Evolutionary conservation across 2,113 vertebrate species (phyloP).

Genomic region (Saguinus midas): DNA sequence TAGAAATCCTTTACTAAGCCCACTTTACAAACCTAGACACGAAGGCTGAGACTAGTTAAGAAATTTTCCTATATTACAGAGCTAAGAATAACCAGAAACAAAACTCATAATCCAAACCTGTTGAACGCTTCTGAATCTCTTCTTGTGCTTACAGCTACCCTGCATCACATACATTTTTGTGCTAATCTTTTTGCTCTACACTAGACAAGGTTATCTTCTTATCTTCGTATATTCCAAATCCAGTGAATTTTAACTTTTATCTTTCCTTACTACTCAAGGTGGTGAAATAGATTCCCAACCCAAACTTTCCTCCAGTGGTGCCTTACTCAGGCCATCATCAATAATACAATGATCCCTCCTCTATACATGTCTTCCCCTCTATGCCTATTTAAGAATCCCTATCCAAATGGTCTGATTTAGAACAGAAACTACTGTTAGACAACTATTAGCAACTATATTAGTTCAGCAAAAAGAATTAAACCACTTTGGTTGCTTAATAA

Average conservation of each 20-base stretch:
- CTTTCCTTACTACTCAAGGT: not conserved
- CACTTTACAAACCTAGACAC: not conserved
- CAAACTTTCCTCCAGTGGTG: not conserved
- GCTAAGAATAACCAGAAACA: not conserved
- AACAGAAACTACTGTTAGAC: conserved; percentile 13
- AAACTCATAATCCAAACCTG: not conserved
- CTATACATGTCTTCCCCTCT: not conserved
- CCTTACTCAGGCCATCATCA: not conserved
- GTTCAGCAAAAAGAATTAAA: conserved; percentile 28
- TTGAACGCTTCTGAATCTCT: not conserved
- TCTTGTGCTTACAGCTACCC: not conserved
- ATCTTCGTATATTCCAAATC: not conserved
- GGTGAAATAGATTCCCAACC: not conserved
- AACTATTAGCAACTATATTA: conserved; percentile 1
- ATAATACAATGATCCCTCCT: not conserved
- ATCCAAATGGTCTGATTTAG: not conserved
- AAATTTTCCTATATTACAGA: not conserved
- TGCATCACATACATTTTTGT: not conserved
- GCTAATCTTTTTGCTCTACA: not conserved
- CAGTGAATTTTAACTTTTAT: not conserved
- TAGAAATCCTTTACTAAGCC: conserved; percentile 8
- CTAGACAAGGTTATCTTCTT: not conserved
- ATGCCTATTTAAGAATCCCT: not conserved
- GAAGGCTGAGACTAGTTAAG: not conserved
- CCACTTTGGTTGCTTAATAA: not conserved